A percentile compares a stretch with the other conserved stretches of the same genome.
Conservation (phyloP, 2,113 vertebrate species). For the Canis aureus region DNA sequence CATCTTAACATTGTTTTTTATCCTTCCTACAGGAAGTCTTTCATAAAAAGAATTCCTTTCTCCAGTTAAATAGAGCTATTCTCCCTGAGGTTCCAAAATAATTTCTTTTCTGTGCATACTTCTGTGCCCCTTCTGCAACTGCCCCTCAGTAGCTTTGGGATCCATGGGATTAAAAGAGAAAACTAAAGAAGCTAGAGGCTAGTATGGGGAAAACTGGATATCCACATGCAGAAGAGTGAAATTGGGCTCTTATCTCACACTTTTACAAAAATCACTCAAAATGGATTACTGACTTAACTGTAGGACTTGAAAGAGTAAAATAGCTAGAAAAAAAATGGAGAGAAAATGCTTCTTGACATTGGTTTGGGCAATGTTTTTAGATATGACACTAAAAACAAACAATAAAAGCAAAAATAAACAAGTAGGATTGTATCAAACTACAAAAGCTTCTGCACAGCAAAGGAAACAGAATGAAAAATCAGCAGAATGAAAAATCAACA, state of each 20-base stretch:
- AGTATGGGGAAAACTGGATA: background rate
- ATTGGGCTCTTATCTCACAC: background rate
- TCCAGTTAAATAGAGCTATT: background rate
- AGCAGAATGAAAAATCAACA: background rate
- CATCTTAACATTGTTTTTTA: background rate
- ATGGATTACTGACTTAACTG: background rate
- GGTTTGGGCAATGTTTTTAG: background rate
- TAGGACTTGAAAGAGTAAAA: background rate
- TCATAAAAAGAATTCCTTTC: background rate
- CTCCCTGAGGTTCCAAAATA: background rate
- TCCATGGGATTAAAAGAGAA: background rate
- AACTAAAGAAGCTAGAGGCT: background rate
- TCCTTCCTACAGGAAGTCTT: background rate
- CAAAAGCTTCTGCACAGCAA: background rate
- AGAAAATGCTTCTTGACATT: background rate
- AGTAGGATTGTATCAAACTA: background rate
- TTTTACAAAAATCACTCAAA: background rate
- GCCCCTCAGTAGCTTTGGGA: background rate
- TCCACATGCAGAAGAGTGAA: background rate
- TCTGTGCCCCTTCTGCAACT: background rate
- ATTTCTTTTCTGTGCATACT: background rate
- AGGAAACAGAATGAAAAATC: background rate
- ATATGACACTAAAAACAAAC: background rate
- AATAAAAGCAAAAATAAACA: background rate
- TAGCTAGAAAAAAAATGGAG: no score